These are phyloP conservation scores for Lacanobia wlatinum DNA, from an alignment of 2,888 invertebrate species.

Conservation along the genomic window DNA sequence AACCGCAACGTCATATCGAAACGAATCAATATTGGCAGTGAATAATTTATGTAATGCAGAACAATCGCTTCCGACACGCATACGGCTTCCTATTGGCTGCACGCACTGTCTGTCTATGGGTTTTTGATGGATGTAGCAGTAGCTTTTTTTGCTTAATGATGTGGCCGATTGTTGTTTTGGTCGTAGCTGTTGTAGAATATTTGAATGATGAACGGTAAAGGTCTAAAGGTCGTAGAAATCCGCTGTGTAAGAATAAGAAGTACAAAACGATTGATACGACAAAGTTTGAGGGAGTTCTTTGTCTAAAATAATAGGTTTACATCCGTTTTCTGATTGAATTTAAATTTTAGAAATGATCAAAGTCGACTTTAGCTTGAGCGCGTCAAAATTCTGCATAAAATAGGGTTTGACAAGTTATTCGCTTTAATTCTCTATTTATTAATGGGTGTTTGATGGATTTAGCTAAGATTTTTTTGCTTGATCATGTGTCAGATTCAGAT, in stretches of 20 bases:
- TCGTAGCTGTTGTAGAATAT: neutral
- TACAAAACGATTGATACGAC: neutral
- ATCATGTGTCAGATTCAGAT: no score
- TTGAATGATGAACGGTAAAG: neutral
- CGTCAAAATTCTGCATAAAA: no score
- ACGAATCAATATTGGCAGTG: constrained; percentile 66
- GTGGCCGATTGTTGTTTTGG: neutral
- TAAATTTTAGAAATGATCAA: no score
- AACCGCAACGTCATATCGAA: constrained; percentile 38
- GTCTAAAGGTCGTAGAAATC: neutral
- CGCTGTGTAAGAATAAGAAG: neutral
- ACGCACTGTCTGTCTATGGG: constrained; percentile 20
- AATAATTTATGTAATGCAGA: constrained; percentile 68
- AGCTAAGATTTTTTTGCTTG: no score
- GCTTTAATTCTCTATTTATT: no score
- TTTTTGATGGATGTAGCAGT: neutral
- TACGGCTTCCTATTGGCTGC: constrained; percentile 37
- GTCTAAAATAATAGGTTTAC: neutral
- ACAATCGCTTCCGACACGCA: constrained; percentile 60
- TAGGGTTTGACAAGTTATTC: no score
- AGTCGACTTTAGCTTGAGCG: no score
- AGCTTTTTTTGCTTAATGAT: neutral
- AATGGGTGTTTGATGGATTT: no score
- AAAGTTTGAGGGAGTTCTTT: neutral
- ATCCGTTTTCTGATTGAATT: no score